Base-by-base conservation (phyloP, 2,797 vertebrate species). In the Sebastes aleutianus region DNA sequence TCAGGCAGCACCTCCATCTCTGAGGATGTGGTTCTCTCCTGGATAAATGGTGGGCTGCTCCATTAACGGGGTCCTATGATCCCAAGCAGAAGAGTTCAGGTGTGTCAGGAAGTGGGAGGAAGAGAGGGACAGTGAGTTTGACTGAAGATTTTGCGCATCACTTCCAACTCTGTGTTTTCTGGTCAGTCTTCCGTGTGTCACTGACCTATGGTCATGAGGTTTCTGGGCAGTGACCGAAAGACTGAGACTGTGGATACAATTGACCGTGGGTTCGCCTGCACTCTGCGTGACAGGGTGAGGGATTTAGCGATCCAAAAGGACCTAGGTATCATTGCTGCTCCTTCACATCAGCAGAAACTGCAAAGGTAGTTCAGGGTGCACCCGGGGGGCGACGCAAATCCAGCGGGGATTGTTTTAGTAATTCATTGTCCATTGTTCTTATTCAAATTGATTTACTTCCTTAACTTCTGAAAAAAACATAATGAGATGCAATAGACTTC, bases 301-400 rank as follows among this genome's bases (percentile, higher is more conserved):
- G 53, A 85, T 84, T 80, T 82, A 75, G 67, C 87, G 85, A 91
- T 87, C 91, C 89, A 82, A 50, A 83, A 89, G 59, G 86, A 92
- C 88, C 79, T 76, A 47, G 27, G 62, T 75, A 66, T 57, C 29
- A 43, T 65, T 77, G 65, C 34, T 80, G 79, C 79, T 88, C 47
- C 75, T 63, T 79, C 70, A 83, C 39, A 76, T 70, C 36, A 76
- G 58, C 71, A 82, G 64, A 54, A 80, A 80, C 59, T 78, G 74
- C 69, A 50, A 20, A 12, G 47, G 70, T 53, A 88, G 82, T 68
- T 65, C 73, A 76, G 61, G 59, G 61, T 71, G 31, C 65, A 72
- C 43, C n/a, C 1, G 8, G 10, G 43, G 36, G 74, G 47, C 9
- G 1, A 53, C 2, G 32, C 31, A 53, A 63, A 77, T 76, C 36